Conservation (phyloP, 2,113 vertebrate genomes). For the Stegostoma tigrinum region DNA sequence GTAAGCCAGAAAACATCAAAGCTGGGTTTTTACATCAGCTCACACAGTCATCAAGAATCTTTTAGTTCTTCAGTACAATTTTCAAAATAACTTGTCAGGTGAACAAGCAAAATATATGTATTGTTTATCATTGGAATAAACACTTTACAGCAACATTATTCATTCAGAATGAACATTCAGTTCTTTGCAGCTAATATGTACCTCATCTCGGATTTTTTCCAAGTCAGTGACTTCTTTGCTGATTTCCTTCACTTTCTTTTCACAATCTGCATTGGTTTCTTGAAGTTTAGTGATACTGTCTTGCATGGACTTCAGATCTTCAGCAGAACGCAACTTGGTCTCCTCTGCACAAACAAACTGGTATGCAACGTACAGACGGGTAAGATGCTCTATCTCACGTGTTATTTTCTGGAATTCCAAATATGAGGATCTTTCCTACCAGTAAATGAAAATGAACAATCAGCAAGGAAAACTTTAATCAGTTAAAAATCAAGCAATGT, state of each 20-base stretch:
- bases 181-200: slow-evolving; percentile 41
- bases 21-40: background rate
- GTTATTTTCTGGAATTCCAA: slow-evolving; percentile 85
- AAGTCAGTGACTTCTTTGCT: slow-evolving; percentile 65
- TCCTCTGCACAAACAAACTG: slow-evolving; percentile 78
- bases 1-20: background rate
- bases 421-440: slow-evolving; percentile 74
- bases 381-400: slow-evolving; percentile 75
- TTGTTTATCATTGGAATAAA: background rate
- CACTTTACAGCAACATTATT: background rate
- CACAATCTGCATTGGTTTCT: slow-evolving; percentile 61
- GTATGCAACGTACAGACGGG: slow-evolving; percentile 71
- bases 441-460: slow-evolving; percentile 35
- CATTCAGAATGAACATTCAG: background rate
- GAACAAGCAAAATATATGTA: background rate
- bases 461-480: slow-evolving; percentile 1
- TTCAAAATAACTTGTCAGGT: background rate
- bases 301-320: slow-evolving; percentile 68
- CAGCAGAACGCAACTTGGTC: slow-evolving; percentile 62
- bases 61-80: background rate
- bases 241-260: slow-evolving; percentile 64
- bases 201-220: slow-evolving; percentile 75
- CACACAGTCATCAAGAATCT: background rate
- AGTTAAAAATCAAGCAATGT: background rate
- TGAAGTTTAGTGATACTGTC: slow-evolving; percentile 59